phyloP scores from a whole-genome alignment of 2,113 vertebrate species.

The Australoheros scitulus region DNA sequence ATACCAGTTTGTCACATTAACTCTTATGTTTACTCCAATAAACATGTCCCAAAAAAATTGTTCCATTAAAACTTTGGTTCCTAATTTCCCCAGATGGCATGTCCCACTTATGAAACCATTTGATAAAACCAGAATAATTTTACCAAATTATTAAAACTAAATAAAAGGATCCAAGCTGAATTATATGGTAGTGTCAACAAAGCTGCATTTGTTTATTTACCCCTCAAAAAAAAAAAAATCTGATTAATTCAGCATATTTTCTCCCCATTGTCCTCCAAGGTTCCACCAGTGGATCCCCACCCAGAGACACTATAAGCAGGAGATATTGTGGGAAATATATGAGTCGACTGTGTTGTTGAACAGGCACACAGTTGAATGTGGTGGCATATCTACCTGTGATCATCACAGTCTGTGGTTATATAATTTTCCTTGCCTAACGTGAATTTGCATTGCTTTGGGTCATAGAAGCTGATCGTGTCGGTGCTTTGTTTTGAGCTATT shows the following conservation, averaged over 20 bases:
- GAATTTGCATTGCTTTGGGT: background rate
- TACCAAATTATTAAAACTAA: background rate
- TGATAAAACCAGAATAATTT: background rate
- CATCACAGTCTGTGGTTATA: background rate
- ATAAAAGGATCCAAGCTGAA: background rate
- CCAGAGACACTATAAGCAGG: background rate
- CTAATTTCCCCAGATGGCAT: no score
- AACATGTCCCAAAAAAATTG: background rate
- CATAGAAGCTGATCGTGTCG: background rate
- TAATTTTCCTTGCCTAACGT: background rate
- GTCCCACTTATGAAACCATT: background rate
- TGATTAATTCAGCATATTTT: background rate
- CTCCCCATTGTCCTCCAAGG: no score
- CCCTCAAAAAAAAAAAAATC: background rate
- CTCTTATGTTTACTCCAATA: background rate
- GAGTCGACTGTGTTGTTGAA: background rate
- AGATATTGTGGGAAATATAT: background rate
- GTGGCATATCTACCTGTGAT: background rate
- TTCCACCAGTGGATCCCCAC: background rate
- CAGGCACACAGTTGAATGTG: background rate
- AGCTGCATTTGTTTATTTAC: no score
- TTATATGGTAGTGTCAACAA: no score
- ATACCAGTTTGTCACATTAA: background rate
- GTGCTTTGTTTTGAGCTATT: background rate
- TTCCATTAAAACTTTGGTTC: background rate